Evolutionary conservation across 1,140 invertebrate genomes (phyloP).

Genomic region (Argopecten irradians): DNA sequence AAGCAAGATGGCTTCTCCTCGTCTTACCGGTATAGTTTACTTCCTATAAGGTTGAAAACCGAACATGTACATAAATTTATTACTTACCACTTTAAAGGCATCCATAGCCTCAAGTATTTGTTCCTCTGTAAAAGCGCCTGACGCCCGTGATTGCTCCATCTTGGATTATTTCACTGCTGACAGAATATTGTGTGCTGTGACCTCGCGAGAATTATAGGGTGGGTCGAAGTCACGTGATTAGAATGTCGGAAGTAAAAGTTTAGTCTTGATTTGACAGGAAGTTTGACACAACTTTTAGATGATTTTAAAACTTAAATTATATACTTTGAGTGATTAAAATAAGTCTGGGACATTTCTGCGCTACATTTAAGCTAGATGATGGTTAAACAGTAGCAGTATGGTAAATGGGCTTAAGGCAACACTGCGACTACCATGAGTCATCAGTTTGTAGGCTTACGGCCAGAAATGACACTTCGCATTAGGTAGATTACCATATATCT

Average conservation of each 20-base stretch:
- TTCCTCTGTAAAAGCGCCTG: background rate
- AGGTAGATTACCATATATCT: constrained; percentile 4
- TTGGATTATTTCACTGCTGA: background rate
- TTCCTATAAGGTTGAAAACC: background rate
- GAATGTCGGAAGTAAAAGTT: constrained; percentile 22
- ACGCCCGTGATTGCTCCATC: background rate
- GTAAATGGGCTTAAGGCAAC: background rate
- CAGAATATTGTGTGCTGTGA: background rate
- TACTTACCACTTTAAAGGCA: background rate
- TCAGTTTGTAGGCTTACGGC: background rate
- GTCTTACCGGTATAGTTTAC: background rate
- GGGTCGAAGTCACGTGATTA: constrained; percentile 8
- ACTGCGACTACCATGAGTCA: constrained; percentile 10
- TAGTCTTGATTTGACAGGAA: constrained; percentile 5
- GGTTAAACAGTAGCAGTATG: background rate
- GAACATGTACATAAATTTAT: background rate
- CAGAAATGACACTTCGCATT: constrained; percentile 14
- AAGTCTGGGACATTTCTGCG: background rate
- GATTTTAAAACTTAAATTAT: background rate
- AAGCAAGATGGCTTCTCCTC: background rate
- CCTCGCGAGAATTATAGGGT: constrained; percentile 19
- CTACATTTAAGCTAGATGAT: background rate
- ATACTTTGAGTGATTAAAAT: background rate
- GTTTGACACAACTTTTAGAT: background rate
- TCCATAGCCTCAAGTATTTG: background rate